Evolutionary conservation across 2,797 vertebrate genomes (phyloP), one percentile per base, ranked within the genome.

Genomic region (Muraenolepis orangiensis): DNA sequence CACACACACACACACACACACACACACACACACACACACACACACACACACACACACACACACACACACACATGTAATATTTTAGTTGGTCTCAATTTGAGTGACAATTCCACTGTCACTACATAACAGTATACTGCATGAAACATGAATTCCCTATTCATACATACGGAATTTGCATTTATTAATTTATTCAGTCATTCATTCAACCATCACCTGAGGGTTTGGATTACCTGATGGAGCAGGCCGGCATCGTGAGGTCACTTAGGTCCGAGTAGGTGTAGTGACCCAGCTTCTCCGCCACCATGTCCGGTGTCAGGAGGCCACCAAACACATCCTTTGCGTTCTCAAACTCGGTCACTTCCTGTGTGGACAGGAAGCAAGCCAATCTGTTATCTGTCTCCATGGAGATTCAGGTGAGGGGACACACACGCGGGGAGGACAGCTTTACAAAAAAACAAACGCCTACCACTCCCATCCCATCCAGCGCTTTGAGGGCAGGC

Each of bases 311-410:
- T 6, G 91, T 96, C 16, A 98, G 91, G 81, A 94, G 88, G 36
- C 96, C 96, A 73, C 92, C 94, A 87, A 95, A 97, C 76, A 95
- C 83, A 75, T 95, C 93, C 83, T 94, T 96, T 40, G 96, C 95
- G 82, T 80, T 93, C 73, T 96, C 94, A 82, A 83, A 90, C 87
- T 98, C 96, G 13, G 85, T 69, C 69, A 77, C 36, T 73, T 96
- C 95, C 96, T 97, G 57, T 26, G 57, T 12, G 18, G 51, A 57
- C 6, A 57, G 23, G 23, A 26, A 64, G 23, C 10, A 10, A 40
- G 38, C 38, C 5, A 7, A 1, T 64, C 57, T 64, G 57, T 64
- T 26, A 64, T n/a, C n/a, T 0, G n/a, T 64, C 57, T 11, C n/a
- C 23, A 64, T 64, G 12, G 11, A 64, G 26, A 64, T 23, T 12